Evolutionary conservation across 2,888 invertebrate species (phyloP).

Genomic region (Hemaris fuciformis): DNA sequence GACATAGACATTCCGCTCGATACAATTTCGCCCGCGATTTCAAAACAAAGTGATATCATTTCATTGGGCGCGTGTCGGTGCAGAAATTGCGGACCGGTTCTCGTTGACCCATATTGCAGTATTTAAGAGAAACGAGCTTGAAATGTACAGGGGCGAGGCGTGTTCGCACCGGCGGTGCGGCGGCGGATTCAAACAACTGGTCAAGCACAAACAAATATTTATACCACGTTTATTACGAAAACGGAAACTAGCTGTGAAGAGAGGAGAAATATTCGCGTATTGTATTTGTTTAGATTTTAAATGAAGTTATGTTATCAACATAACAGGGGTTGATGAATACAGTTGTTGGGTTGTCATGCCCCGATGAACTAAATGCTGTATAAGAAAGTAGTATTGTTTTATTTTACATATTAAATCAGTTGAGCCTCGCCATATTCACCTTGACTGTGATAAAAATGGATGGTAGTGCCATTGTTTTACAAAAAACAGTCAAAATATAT

Average conservation of each 20-base stretch:
- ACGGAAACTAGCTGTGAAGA: not conserved
- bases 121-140: conserved; percentile 29
- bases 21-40: not conserved
- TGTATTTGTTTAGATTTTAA: no score
- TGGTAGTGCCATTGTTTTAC: no score
- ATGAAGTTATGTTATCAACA: no score
- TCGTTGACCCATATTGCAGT: conserved; percentile 38
- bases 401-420: no score
- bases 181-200: not conserved
- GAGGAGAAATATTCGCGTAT: no score
- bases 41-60: conserved; percentile 15
- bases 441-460: no score
- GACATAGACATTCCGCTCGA: not conserved
- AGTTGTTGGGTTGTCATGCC: no score
- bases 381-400: no score
- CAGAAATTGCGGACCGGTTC: conserved; percentile 30
- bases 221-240: not conserved
- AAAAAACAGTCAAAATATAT: no score
- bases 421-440: no score
- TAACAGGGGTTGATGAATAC: no score
- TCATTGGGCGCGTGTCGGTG: conserved; percentile 9
- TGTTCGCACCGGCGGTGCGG: not conserved
- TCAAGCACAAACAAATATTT: not conserved
- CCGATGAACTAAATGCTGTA: no score
- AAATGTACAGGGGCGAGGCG: not conserved